Evolutionary conservation across 1,140 invertebrate species (phyloP), one percentile per base, ranked within the genome.

Genomic region (Bombus confusus): DNA sequence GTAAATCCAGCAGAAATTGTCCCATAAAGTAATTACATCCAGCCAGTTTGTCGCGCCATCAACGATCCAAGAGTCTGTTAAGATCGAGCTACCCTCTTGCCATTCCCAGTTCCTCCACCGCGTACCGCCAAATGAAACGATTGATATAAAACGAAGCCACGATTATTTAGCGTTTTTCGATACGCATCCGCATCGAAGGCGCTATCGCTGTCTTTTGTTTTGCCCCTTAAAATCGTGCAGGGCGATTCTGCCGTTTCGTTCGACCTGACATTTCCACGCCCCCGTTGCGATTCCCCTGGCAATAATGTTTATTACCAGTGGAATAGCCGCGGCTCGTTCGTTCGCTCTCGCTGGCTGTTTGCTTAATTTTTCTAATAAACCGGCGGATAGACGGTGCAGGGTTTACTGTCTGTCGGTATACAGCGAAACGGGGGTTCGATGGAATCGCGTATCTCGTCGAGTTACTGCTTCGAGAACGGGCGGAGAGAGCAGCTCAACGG

Each of bases 111-210:
- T 22, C 52, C 52, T 22, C 52, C 52, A 13, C 41, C 37, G 22
- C 25, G 12, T 13, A 62, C 28, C 47, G n/a, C 31, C 89, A 83
- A 92, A 91, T 89, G 90, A 94, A 93, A 94, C 92, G 93, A 94
- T 93, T 91, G 92, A 94, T 92, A 88, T 89, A 75, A 89, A 93
- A 91, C 92, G 85, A 86, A 86, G 87, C 86, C 89, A 80, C 83
- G 85, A 83, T 89, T 93, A 93, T 94, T 94, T 94, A 93, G 89
- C 90, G 92, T 94, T 94, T 94, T 93, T 92, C 94, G 90, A 94
- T 93, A 93, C 47, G 47, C 47, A 22, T 52, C 47, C 82, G 87
- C 87, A 87, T 68, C 68, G 52, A 52, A 43, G 52, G 64, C 88
- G 88, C 88, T 88, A 88, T 89, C 88, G 77, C 87, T 81, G 72